phyloP scores from a whole-genome alignment of 2,113 vertebrate species.

The Cnemophilus loriae region DNA sequence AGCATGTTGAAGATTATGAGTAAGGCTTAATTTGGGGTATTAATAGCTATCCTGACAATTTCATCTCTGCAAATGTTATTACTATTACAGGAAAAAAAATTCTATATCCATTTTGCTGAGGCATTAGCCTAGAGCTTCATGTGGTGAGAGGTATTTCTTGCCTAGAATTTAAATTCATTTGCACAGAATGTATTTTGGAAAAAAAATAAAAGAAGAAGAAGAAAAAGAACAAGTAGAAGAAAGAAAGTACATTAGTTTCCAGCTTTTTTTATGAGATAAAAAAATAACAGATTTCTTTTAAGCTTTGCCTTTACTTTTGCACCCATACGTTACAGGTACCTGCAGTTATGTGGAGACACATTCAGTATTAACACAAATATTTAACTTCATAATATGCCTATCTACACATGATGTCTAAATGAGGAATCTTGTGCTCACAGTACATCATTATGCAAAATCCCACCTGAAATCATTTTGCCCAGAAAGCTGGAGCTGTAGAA shows the following conservation, averaged over 20 bases:
- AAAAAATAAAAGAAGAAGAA: background rate
- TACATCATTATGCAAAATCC: background rate
- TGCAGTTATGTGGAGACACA: background rate
- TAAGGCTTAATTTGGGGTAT: background rate
- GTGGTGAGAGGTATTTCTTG: background rate
- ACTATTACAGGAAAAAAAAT: background rate
- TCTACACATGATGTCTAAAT: background rate
- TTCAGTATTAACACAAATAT: background rate
- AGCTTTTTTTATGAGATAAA: background rate
- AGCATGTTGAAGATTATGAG: background rate
- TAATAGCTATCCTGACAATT: slow-evolving; percentile 26
- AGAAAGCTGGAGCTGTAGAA: background rate
- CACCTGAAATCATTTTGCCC: background rate
- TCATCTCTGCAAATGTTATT: slow-evolving; percentile 2
- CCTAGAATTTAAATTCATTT: background rate
- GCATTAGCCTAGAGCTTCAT: background rate
- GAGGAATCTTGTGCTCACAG: background rate
- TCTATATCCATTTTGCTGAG: background rate
- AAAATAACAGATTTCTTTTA: background rate
- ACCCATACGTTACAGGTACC: background rate
- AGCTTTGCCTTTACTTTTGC: background rate
- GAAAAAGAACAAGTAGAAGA: background rate
- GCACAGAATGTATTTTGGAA: background rate
- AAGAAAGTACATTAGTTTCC: background rate
- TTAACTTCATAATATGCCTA: background rate